Conservation (phyloP, 2,113 vertebrate genomes). For the Helogale parvula region DNA sequence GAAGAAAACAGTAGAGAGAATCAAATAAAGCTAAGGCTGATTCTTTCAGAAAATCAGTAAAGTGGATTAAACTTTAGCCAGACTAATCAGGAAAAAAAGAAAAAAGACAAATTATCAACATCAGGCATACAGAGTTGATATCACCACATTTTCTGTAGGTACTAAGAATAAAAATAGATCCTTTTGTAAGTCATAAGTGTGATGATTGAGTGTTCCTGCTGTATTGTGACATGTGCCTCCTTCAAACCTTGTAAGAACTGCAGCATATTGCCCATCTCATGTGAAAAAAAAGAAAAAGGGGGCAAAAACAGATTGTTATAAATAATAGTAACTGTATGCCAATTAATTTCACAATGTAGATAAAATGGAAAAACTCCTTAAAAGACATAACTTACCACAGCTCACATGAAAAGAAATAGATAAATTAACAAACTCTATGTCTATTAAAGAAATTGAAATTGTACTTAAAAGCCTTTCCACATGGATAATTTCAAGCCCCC, state of each 20-base stretch:
- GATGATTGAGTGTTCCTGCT: background rate
- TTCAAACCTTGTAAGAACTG: background rate
- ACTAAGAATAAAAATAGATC: background rate
- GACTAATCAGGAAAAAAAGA: background rate
- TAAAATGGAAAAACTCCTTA: background rate
- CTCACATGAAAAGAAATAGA: background rate
- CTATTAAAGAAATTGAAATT: background rate
- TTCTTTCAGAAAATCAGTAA: background rate
- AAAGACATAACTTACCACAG: background rate
- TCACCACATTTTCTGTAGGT: background rate
- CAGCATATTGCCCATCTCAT: background rate
- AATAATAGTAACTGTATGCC: background rate
- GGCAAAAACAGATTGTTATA: background rate
- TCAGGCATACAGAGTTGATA: background rate
- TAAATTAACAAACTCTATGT: background rate
- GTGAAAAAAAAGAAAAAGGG: background rate
- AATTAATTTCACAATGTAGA: background rate
- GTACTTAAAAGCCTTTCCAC: background rate
- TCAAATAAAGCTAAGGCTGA: background rate
- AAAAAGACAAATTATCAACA: background rate
- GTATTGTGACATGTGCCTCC: background rate
- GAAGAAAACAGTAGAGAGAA: background rate
- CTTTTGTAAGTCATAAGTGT: background rate
- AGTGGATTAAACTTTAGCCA: background rate
- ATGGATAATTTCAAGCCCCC: background rate